These are phyloP conservation scores for Hemibagrus guttatus DNA, from an alignment of 2,797 vertebrate genomes.

Conservation along the genomic window DNA sequence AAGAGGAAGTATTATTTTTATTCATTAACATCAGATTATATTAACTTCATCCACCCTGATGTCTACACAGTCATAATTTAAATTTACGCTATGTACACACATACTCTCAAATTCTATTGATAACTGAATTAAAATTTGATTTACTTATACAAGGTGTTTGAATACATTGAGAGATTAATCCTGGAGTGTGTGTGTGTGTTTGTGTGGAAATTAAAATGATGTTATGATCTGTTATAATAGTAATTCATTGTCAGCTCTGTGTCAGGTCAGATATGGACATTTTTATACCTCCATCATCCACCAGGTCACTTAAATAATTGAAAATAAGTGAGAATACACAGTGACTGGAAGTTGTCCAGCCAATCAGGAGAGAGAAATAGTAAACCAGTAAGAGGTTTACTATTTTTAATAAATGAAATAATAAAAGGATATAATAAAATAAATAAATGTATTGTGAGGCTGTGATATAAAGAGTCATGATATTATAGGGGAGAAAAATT, in stretches of 20 bases:
- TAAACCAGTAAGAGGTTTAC: neutral
- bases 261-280: neutral
- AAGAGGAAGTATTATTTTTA: neutral
- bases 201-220: neutral
- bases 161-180: no score
- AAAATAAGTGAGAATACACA: neutral
- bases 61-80: no score
- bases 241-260: neutral
- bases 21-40: no score
- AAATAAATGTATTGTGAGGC: neutral
- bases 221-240: neutral
- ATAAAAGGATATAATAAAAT: no score
- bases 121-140: no score
- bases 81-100: neutral
- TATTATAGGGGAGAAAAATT: neutral
- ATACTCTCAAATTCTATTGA: no score
- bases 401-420: no score
- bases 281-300: neutral
- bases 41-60: no score
- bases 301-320: neutral
- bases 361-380: neutral
- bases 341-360: neutral
- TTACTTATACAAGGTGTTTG: no score
- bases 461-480: neutral
- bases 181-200: no score